Percentiles rank a stretch among this genome's conserved stretches.
Conservation (phyloP, 2,888 invertebrate genomes). For the Trissonchulus latispiculum region DNA sequence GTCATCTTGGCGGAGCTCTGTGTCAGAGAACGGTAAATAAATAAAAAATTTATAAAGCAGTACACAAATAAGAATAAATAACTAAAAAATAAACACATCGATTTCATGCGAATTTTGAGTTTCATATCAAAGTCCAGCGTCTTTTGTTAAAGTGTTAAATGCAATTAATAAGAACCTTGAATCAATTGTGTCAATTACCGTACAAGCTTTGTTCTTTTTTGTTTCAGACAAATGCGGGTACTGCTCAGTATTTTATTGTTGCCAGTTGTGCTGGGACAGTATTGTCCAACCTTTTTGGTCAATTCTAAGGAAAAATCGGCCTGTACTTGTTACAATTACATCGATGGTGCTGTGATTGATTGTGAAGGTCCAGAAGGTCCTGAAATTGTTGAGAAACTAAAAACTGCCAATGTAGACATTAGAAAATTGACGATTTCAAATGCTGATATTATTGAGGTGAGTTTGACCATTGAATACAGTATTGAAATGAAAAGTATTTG, state of each 20-base stretch:
- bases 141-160: too few species aligned
- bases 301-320: conserved; percentile 28
- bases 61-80: too few species aligned
- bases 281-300: conserved; percentile 20
- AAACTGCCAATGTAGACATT: conserved; percentile 35
- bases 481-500: too few species aligned
- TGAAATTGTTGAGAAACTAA: conserved; percentile 38
- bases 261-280: not conserved
- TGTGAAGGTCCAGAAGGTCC: conserved; percentile 38
- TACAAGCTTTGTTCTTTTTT: too few species aligned
- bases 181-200: too few species aligned
- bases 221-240: not conserved
- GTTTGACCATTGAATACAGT: not conserved
- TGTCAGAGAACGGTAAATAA: too few species aligned
- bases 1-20: too few species aligned
- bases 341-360: conserved; percentile 42
- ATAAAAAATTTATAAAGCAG: too few species aligned
- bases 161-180: too few species aligned
- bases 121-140: too few species aligned
- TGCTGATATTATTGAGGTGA: conserved; percentile 42
- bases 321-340: conserved; percentile 37
- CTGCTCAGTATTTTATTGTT: not conserved
- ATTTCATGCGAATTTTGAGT: too few species aligned
- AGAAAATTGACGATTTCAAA: conserved; percentile 39
- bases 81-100: too few species aligned